Percentiles rank a stretch among this genome's conserved stretches.
Conservation (phyloP, 2,888 invertebrate genomes). For the Unio delphinus region DNA sequence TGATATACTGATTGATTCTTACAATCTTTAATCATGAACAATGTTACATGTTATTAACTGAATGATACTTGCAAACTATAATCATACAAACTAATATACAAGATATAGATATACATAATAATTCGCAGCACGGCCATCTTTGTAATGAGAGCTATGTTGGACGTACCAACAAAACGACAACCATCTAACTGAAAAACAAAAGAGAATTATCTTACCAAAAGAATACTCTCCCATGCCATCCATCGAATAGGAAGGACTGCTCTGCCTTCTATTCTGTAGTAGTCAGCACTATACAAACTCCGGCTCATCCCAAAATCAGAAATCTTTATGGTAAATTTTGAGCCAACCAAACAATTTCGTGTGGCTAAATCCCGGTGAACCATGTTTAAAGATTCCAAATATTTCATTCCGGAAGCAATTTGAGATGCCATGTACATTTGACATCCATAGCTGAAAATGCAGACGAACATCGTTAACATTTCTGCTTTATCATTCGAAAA, state of each 20-base stretch:
- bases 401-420: slow-evolving; percentile 91
- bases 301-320: slow-evolving; percentile 71
- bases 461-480: not conserved
- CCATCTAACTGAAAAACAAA: too few species aligned
- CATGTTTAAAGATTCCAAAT: slow-evolving; percentile 89
- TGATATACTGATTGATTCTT: too few species aligned
- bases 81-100: too few species aligned
- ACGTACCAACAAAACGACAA: too few species aligned
- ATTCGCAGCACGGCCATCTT: too few species aligned
- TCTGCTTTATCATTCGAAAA: too few species aligned
- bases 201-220: slow-evolving; percentile 68
- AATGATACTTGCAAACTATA: too few species aligned
- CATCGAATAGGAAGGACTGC: slow-evolving; percentile 88
- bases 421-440: slow-evolving; percentile 87
- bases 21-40: too few species aligned
- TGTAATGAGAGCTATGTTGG: too few species aligned
- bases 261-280: slow-evolving; percentile 85
- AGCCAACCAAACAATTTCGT: slow-evolving; percentile 88
- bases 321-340: slow-evolving; percentile 78
- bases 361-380: slow-evolving; percentile 92
- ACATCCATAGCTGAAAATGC: slow-evolving; percentile 82
- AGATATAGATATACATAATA: too few species aligned
- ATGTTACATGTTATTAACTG: too few species aligned
- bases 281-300: slow-evolving; percentile 77
- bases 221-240: slow-evolving; percentile 91